Evolutionary conservation across 2,888 invertebrate species (phyloP).

Genomic region (Micropterix aruncella): DNA sequence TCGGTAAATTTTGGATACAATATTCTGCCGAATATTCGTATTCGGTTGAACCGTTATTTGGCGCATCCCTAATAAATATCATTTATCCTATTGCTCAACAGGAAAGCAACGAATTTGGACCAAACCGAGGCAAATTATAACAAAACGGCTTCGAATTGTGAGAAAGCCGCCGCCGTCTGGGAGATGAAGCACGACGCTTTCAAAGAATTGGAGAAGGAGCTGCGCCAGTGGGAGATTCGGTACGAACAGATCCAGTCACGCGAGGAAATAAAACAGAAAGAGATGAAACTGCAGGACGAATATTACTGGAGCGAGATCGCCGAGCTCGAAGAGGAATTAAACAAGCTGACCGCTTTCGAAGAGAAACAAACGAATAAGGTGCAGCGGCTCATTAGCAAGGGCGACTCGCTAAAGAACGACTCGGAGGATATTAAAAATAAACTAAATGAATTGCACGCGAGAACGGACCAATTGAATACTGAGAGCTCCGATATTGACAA

Average conservation of each 20-base stretch:
- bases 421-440: conserved; percentile 22
- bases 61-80: too few species aligned
- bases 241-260: conserved; percentile 40
- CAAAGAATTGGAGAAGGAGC: conserved; percentile 27
- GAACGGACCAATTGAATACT: background rate
- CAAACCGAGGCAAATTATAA: conserved; percentile 41
- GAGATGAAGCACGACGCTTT: conserved; percentile 32
- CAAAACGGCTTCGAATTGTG: conserved; percentile 30
- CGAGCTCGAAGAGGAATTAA: conserved; percentile 19
- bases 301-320: conserved; percentile 37
- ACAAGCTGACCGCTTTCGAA: conserved; percentile 22
- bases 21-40: too few species aligned
- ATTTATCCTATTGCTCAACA: too few species aligned
- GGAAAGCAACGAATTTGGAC: conserved; percentile 65
- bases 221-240: conserved; percentile 37
- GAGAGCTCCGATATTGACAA: background rate
- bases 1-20: too few species aligned
- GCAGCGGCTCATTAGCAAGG: conserved; percentile 23
- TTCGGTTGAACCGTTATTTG: too few species aligned
- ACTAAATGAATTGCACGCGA: background rate
- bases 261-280: conserved; percentile 32
- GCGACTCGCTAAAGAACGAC: conserved; percentile 23
- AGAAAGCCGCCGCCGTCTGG: conserved; percentile 24
- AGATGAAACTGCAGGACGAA: conserved; percentile 38
- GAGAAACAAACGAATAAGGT: conserved; percentile 33